These are phyloP conservation scores for Eublepharis macularius DNA, from an alignment of 2,113 vertebrate species.

Conservation along the genomic window DNA sequence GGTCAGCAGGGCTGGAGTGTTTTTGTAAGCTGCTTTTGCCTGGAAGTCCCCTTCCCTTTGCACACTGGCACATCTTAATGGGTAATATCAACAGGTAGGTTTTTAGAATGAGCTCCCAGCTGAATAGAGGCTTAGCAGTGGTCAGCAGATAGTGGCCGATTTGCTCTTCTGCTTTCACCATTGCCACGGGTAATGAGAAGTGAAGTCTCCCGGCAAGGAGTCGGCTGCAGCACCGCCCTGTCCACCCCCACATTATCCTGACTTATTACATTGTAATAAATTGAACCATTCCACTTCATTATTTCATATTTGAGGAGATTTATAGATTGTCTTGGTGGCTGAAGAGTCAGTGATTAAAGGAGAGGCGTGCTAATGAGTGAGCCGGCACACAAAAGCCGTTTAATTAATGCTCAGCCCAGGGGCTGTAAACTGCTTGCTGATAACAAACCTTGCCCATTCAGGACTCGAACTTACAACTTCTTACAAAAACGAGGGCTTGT, in stretches of 20 bases:
- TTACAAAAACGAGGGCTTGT: slow-evolving; percentile 57
- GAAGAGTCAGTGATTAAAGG: slow-evolving; percentile 81
- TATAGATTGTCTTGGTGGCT: slow-evolving; percentile 82
- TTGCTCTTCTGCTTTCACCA: background rate
- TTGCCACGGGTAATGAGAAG: slow-evolving; percentile 53
- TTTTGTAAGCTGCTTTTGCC: too few species aligned
- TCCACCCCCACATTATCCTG: slow-evolving; percentile 71
- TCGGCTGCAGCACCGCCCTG: slow-evolving; percentile 47
- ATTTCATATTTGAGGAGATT: slow-evolving; percentile 84
- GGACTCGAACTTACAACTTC: slow-evolving; percentile 73
- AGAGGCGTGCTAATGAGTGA: slow-evolving; percentile 76
- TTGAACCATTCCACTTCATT: slow-evolving; percentile 82
- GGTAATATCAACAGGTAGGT: too few species aligned
- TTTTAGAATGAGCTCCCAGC: too few species aligned
- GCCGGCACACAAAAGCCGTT: slow-evolving; percentile 71
- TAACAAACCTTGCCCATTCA: slow-evolving; percentile 73
- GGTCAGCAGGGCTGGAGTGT: too few species aligned
- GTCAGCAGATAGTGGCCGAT: background rate
- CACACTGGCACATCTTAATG: too few species aligned
- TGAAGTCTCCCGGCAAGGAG: slow-evolving; percentile 58
- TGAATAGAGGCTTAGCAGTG: rapidly evolving
- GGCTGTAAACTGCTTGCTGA: slow-evolving; percentile 72
- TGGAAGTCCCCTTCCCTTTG: too few species aligned
- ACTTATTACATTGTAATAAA: slow-evolving; percentile 79
- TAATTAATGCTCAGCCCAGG: slow-evolving; percentile 77